Evolutionary conservation across 2,113 vertebrate species (phyloP), one percentile per base, ranked within the genome.

Genomic region (Macquaria ambigua): DNA sequence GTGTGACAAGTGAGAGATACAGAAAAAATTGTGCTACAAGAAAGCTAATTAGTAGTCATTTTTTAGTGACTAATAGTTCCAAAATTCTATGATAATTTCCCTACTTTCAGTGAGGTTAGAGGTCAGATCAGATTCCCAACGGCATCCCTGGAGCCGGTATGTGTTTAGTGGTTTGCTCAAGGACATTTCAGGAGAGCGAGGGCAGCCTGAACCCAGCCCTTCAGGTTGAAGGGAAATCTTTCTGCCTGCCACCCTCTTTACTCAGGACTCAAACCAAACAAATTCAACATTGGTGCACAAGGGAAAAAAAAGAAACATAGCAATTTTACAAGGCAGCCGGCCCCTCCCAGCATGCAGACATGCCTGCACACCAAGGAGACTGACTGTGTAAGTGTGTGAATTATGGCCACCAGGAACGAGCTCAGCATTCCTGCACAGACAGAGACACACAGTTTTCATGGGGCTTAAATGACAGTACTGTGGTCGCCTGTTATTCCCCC

Each of bases 341-440:
- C 90, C 82, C 92, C 91, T 92, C 91, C 94, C 87, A 85, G 73
- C 75, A 83, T 59, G 82, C 85, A 91, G 84, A 89, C 87, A 92
- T 89, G 84, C 82, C 92, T 90, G 89, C 92, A 93, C 89, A 91
- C 80, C 79, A 75, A 83, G 39, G 77, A 85, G 82, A 90, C 62
- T 74, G 74, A 62, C 25, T 37, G 69, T 63, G 70, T 43, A n/a
- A 46, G 66, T 83, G 21, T 73, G 90, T 88, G 86, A 89, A 89
- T 91, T 91, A 91, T 81, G 72, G 70, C 86, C 86, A 92, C 81
- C 84, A 82, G 72, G 77, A 90, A 81, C 79, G 62, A 93, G 89
- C 83, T 87, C 87, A 66, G 85, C 90, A 95, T 94, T 95, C 91
- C 94, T 89, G 56, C 87, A 84, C 67, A 90, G n/a, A 86, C 81